Base-by-base conservation (phyloP, 2,888 invertebrate species). In the Philopedon plagiatum region DNA sequence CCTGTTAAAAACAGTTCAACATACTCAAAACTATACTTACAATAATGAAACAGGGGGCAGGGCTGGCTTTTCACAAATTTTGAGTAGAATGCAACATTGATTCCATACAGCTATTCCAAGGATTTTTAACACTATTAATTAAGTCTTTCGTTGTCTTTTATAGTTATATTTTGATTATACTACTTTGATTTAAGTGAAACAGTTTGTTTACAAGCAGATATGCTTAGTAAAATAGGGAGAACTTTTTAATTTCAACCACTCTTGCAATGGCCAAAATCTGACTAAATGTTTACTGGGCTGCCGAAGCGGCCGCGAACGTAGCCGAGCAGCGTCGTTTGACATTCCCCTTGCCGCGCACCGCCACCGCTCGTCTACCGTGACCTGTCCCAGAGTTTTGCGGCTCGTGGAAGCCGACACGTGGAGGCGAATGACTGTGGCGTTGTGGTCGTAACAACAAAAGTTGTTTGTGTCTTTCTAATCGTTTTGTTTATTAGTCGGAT, bases 231-330 rank as follows among this genome's bases (percentile, higher is more conserved):
- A 44, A 60, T 23, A 39, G 41, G 57, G 67, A 63, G 67, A 51
- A 76, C 71, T 78, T 78, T 75, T 68, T 76, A 80, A 81, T 64
- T 80, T 73, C 77, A 74, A 80, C 82, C 79, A 80, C 79, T 79
- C 81, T 76, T 78, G 70, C 58, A 76, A 79, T 81, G 78, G 80
- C 81, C 79, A 83, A 84, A 84, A 84, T 84, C 83, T 83, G 83
- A 85, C 84, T 85, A 74, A 84, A 83, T 83, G 82, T 83, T 85
- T 84, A 85, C 84, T 83, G 82, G 80, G 60, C 39, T 32, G 37
- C 70, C 78, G 79, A 77, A 81, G 81, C 78, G 62, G 54, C 56
- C 51, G 65, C 81, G 83, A 76, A 44, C 18, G 60, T 37, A 9
- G 51, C 71, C 84, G 85, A 79, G 66, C 32, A 46, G 51, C 74